These are phyloP conservation scores for Scopus umbretta DNA, from an alignment of 2,113 vertebrate genomes.

Conservation along the genomic window DNA sequence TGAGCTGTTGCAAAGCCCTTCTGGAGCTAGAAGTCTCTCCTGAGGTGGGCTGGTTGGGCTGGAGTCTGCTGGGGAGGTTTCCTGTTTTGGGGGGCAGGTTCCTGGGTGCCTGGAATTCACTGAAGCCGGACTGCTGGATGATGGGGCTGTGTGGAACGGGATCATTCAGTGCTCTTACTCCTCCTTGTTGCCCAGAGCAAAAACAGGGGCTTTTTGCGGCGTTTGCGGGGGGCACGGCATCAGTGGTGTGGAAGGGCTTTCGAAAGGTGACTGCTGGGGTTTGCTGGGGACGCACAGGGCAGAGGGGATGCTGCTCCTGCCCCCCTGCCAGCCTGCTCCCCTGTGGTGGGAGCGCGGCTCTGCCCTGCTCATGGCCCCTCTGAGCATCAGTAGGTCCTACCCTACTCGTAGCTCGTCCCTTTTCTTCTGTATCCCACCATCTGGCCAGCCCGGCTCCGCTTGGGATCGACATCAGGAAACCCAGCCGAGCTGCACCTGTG, in stretches of 20 bases:
- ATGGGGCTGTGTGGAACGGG: not conserved
- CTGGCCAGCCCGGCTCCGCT: not conserved
- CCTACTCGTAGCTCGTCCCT: not conserved
- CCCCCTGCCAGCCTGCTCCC: not conserved
- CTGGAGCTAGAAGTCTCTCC: not conserved
- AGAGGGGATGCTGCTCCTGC: not conserved
- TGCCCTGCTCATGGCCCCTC: not conserved
- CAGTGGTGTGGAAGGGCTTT: not conserved
- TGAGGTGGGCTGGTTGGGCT: not conserved
- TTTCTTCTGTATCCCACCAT: not conserved
- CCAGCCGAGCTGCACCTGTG: not conserved
- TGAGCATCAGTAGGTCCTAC: not conserved
- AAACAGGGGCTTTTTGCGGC: too few species aligned
- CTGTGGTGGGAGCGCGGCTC: accelerated
- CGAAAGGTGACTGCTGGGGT: not conserved
- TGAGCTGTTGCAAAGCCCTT: not conserved
- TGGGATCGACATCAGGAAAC: accelerated
- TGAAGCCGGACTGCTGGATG: not conserved
- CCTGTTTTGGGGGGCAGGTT: not conserved
- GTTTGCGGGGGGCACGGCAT: not conserved
- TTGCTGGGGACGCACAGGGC: not conserved
- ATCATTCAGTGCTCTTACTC: not conserved
- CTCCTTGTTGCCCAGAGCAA: not conserved
- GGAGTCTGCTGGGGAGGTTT: not conserved
- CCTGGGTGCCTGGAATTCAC: not conserved